phyloP scores from a whole-genome alignment of 2,888 invertebrate genomes.

The Drosophila recens region DNA sequence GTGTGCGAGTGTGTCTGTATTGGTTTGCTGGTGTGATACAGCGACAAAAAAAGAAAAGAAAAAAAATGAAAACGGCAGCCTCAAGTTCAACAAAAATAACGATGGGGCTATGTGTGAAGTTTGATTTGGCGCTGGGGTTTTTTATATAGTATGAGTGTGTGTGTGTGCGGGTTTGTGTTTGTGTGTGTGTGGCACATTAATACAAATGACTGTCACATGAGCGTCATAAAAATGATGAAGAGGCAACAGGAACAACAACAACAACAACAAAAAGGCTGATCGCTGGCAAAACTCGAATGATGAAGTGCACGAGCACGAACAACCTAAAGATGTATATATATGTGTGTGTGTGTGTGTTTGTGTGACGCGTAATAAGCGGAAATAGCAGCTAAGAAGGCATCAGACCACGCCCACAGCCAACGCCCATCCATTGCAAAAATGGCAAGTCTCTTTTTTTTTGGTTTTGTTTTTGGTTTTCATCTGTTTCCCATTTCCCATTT shows the following conservation, averaged over 20 bases:
- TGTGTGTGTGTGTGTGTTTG: slow-evolving; percentile 30
- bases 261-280: slow-evolving; percentile 56
- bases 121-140: slow-evolving; percentile 56
- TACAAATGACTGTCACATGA: slow-evolving; percentile 80
- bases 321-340: slow-evolving; percentile 13
- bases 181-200: slow-evolving; percentile 67
- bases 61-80: slow-evolving; percentile 32
- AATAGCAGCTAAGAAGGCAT: slow-evolving; percentile 50
- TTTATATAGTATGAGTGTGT: slow-evolving; percentile 46
- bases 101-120: slow-evolving; percentile 52
- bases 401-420: slow-evolving; percentile 19
- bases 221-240: slow-evolving; percentile 78
- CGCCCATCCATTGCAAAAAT: no score
- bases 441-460: slow-evolving; percentile 4
- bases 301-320: slow-evolving; percentile 54
- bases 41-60: not conserved
- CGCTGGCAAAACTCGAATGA: slow-evolving; percentile 54
- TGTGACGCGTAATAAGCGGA: slow-evolving; percentile 63
- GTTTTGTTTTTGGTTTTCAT: slow-evolving; percentile 2
- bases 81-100: slow-evolving; percentile 56
- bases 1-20: slow-evolving; percentile 12
- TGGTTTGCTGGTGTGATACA: slow-evolving; percentile 11
- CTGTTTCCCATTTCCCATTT: slow-evolving; percentile 15
- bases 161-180: slow-evolving; percentile 28
- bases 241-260: slow-evolving; percentile 44